Percentiles rank a stretch among this genome's conserved stretches.
Conservation (phyloP, 2,888 invertebrate species). For the Hirtodrosophila cameraria region DNA sequence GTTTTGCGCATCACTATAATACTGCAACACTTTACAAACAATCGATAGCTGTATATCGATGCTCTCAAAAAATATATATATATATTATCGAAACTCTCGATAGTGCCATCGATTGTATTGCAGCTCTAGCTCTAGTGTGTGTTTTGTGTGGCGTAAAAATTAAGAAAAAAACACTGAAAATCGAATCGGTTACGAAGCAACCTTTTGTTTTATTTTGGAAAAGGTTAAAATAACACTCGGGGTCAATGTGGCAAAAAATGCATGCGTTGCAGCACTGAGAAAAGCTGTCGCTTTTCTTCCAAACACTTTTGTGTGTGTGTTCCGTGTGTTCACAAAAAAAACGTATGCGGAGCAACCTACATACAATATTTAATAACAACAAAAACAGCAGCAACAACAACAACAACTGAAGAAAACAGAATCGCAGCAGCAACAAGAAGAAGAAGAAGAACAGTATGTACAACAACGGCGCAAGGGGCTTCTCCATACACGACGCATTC, state of each 20-base stretch:
- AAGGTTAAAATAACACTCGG: slow-evolving; percentile 32
- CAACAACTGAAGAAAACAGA: slow-evolving; percentile 49
- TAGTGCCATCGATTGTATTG: no score
- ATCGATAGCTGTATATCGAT: no score
- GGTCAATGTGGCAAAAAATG: slow-evolving; percentile 56
- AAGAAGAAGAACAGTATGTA: slow-evolving; percentile 56
- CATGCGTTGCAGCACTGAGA: slow-evolving; percentile 36
- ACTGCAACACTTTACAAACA: no score
- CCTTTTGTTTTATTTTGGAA: slow-evolving; percentile 2
- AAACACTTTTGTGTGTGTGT: no score
- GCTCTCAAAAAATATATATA: no score
- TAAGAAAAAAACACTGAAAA: slow-evolving; percentile 63
- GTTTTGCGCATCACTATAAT: slow-evolving; percentile 24
- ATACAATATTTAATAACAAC: slow-evolving; percentile 44
- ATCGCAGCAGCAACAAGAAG: slow-evolving; percentile 21
- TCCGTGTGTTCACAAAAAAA: slow-evolving; percentile 22
- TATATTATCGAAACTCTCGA: no score
- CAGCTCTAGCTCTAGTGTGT: slow-evolving; percentile 22
- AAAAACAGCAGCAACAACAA: slow-evolving; percentile 42
- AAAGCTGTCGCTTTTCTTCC: slow-evolving; percentile 29
- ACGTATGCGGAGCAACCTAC: slow-evolving; percentile 39
- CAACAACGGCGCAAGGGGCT: slow-evolving; percentile 84
- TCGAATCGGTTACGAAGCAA: slow-evolving; percentile 48
- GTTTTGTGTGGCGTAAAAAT: slow-evolving; percentile 70
- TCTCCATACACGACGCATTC: slow-evolving; percentile 93